phyloP scores from a whole-genome alignment of 2,888 invertebrate species.

The Autographa pulchrina region DNA sequence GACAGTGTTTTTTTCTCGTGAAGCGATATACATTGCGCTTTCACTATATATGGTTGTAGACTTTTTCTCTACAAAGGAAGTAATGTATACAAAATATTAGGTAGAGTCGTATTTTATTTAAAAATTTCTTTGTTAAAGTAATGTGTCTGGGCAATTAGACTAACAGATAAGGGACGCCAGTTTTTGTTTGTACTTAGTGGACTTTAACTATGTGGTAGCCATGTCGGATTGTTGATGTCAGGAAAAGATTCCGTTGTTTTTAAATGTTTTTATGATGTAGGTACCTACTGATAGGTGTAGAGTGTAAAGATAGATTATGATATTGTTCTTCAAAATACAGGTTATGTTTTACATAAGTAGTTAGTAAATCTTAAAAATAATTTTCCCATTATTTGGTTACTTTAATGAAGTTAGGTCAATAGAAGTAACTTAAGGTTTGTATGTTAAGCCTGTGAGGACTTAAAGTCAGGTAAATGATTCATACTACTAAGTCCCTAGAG shows the following conservation, averaged over 20 bases:
- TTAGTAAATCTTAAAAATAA: too few relatives aligned
- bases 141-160: conserved; percentile 62
- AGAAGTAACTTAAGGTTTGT: too few relatives aligned
- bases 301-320: too few relatives aligned
- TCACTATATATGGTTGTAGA: not conserved
- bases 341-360: too few relatives aligned
- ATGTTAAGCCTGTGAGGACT: too few relatives aligned
- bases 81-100: not conserved
- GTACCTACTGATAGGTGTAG: too few relatives aligned
- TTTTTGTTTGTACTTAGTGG: conserved; percentile 39
- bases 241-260: not conserved
- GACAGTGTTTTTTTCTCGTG: not conserved
- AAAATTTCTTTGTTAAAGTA: conserved; percentile 53
- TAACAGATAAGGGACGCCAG: conserved; percentile 51
- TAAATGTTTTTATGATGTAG: not conserved
- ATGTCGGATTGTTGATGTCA: conserved; percentile 18
- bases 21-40: not conserved
- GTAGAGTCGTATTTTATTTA: not conserved
- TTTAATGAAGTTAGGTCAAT: too few relatives aligned
- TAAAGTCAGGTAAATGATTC: too few relatives aligned
- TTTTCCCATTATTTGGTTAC: too few relatives aligned
- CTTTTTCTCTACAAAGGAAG: not conserved
- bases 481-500: too few relatives aligned
- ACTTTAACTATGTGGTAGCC: conserved; percentile 23
- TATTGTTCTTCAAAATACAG: too few relatives aligned